Evolutionary conservation across 2,888 invertebrate species (phyloP).

Genomic region (Stratiomys singularior): DNA sequence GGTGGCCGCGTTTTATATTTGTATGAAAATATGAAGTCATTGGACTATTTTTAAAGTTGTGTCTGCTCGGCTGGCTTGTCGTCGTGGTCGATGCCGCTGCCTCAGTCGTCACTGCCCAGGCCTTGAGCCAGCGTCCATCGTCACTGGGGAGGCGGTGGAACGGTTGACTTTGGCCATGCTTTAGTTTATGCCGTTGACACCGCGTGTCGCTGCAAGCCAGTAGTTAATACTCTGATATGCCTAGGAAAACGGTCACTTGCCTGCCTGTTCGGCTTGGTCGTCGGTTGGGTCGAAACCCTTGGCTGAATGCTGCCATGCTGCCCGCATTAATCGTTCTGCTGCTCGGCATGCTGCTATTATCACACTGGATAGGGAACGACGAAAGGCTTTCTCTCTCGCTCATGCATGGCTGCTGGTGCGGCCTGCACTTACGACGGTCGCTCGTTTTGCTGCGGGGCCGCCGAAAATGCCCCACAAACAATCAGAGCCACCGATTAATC

Average conservation of each 20-base stretch:
- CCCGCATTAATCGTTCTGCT: not conserved
- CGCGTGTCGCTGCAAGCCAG: conserved; percentile 28
- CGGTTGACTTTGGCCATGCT: conserved; percentile 34
- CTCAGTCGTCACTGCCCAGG: not conserved
- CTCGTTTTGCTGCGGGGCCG: too few species aligned
- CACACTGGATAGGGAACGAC: not conserved
- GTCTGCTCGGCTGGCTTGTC: conserved; percentile 32
- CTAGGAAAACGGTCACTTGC: not conserved
- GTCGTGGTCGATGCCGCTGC: conserved; percentile 13
- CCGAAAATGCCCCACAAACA: too few species aligned
- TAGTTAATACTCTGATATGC: not conserved
- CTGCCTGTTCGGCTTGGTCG: too few species aligned
- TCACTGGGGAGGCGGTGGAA: conserved; percentile 1
- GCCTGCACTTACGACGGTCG: too few species aligned
- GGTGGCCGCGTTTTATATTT: conserved; percentile 44
- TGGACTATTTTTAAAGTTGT: conserved; percentile 51
- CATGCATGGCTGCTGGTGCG: not conserved
- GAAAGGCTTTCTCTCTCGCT: conserved; percentile 35
- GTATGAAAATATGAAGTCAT: conserved; percentile 50
- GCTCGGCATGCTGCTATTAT: not conserved
- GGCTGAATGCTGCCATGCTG: not conserved
- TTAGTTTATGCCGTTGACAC: conserved; percentile 36
- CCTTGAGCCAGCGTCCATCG: not conserved
- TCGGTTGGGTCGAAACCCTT: not conserved
- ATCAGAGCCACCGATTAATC: conserved; percentile 9